A percentile compares a stretch with the other conserved stretches of the same genome.
Evolutionary conservation across 2,113 vertebrate genomes (phyloP).

Genomic region (Anguilla japonica): DNA sequence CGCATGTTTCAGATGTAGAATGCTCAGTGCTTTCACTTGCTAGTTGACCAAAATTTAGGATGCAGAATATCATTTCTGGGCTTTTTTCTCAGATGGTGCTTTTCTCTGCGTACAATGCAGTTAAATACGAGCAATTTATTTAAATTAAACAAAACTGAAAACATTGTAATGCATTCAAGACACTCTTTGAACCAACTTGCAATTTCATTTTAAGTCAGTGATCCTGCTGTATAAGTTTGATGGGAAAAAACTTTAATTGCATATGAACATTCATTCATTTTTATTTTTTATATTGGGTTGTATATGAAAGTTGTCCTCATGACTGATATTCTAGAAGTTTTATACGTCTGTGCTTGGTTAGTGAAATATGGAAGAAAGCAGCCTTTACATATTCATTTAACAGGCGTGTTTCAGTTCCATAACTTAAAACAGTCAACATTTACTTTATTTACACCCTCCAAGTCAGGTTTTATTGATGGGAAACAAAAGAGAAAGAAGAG

Average conservation of each 20-base stretch:
- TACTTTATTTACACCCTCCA: conserved; percentile 26
- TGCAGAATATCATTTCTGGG: not conserved
- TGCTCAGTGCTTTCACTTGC: not conserved
- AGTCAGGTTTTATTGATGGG: conserved; percentile 31
- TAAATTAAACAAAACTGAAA: conserved; percentile 1
- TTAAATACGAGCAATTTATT: not conserved
- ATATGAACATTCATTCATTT: conserved; percentile 13
- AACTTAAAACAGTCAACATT: conserved; percentile 41
- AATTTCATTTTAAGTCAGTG: conserved; percentile 26
- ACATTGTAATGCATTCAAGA: conserved; percentile 25
- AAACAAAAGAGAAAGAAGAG: conserved; percentile 24
- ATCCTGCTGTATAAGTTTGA: conserved; percentile 11
- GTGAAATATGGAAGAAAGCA: conserved; percentile 13
- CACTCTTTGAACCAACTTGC: conserved; percentile 6
- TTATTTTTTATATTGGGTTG: conserved; percentile 14
- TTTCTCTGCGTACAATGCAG: not conserved
- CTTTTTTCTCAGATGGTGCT: not conserved
- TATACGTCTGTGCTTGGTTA: not conserved
- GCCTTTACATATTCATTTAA: not conserved
- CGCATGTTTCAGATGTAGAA: not conserved
- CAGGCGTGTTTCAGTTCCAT: conserved; percentile 38
- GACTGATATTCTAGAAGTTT: not conserved
- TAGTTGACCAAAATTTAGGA: not conserved
- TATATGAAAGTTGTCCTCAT: not conserved
- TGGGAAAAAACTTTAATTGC: not conserved